A percentile compares a stretch with the other conserved stretches of the same genome.
phyloP scores from a whole-genome alignment of 1,140 invertebrate genomes.

The Helicoverpa zea region DNA sequence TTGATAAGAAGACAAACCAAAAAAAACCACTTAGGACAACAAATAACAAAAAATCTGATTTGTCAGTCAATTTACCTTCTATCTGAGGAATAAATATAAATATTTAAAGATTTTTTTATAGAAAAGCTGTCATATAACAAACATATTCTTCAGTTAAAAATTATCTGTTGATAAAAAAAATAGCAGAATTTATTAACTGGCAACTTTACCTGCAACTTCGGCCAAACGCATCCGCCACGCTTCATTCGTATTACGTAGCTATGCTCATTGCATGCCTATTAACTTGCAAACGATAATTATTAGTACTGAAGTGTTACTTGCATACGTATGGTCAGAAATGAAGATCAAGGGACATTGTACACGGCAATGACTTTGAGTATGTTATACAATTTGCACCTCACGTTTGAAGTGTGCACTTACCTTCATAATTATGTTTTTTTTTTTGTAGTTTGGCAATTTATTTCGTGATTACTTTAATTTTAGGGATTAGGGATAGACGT shows the following conservation, averaged over 20 bases:
- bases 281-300: slow-evolving; percentile 9
- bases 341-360: background rate
- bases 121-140: too few species aligned
- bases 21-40: too few species aligned
- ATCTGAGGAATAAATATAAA: too few species aligned
- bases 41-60: too few species aligned
- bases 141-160: too few species aligned
- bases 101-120: too few species aligned
- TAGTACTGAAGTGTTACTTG: background rate
- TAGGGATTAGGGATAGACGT: too few species aligned
- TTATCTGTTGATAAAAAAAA: too few species aligned
- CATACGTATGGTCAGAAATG: background rate
- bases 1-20: too few species aligned
- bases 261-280: background rate
- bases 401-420: background rate
- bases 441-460: background rate
- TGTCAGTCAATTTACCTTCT: too few species aligned
- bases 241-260: background rate
- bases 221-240: slow-evolving; percentile 14
- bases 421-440: too few species aligned
- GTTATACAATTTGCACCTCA: background rate
- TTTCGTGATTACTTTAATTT: background rate
- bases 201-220: background rate
- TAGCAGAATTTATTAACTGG: too few species aligned
- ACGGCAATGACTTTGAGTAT: background rate